Conservation (phyloP, 2,888 invertebrate genomes). For the Molorchus minor region DNA sequence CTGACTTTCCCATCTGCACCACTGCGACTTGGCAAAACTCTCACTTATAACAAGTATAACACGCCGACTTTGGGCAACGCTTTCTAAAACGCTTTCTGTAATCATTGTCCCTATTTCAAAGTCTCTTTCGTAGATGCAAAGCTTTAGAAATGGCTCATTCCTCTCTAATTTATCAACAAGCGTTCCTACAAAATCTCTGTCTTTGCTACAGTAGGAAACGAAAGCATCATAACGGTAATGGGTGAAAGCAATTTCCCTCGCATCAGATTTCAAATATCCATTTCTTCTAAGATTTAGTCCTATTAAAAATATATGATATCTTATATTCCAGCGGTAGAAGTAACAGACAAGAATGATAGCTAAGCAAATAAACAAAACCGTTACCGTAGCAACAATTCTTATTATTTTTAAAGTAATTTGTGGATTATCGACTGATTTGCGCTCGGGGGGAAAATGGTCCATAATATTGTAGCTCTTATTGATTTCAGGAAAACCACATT, state of each 20-base stretch:
- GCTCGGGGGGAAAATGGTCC: constrained; percentile 44
- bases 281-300: constrained; percentile 65
- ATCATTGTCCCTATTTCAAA: constrained; percentile 72
- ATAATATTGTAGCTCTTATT: constrained; percentile 42
- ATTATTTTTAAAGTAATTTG: constrained; percentile 22
- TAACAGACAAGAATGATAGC: constrained; percentile 61
- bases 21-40: constrained; percentile 74
- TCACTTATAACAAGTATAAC: constrained; percentile 75
- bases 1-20: constrained; percentile 78
- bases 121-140: constrained; percentile 77
- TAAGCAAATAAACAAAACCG: constrained; percentile 61
- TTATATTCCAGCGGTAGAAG: constrained; percentile 63
- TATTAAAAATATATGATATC: constrained; percentile 68
- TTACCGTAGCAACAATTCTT: constrained; percentile 36
- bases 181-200: constrained; percentile 69
- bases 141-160: constrained; percentile 67
- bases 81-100: constrained; percentile 72
- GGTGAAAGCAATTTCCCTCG: constrained; percentile 49
- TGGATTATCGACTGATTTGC: constrained; percentile 32
- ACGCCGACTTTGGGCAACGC: constrained; percentile 72
- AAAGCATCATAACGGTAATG: constrained; percentile 69
- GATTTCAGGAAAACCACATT: constrained; percentile 47
- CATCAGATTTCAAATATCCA: constrained; percentile 47
- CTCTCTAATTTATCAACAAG: constrained; percentile 70
- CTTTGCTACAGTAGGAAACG: constrained; percentile 70